These are phyloP conservation scores for Tachina lurida DNA, from an alignment of 2,888 invertebrate genomes.

Conservation along the genomic window DNA sequence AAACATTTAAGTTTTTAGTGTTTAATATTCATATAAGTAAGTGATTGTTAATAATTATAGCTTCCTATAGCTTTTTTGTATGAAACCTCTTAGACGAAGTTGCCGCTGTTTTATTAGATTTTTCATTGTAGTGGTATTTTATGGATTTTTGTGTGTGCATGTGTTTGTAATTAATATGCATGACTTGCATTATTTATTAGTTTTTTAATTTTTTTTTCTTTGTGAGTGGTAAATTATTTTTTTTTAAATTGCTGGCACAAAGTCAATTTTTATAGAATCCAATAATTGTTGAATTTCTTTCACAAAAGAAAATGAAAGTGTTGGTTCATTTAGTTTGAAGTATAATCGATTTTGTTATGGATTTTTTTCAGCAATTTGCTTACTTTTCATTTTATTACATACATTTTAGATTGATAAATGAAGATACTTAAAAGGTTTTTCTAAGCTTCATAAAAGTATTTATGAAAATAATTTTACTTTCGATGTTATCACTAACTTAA, in stretches of 20 bases:
- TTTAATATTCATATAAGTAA: constrained; percentile 36
- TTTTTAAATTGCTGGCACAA: constrained; percentile 9
- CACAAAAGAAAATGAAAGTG: constrained; percentile 9
- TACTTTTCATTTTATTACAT: neutral
- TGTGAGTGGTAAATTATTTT: neutral
- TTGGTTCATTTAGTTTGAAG: neutral
- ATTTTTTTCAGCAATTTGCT: neutral
- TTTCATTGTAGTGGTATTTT: neutral
- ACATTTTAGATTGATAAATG: neutral
- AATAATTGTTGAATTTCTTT: neutral
- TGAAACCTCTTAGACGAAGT: constrained; percentile 10
- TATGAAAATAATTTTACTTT: neutral
- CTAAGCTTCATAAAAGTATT: neutral
- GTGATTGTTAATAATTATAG: constrained; percentile 41
- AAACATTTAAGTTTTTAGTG: neutral
- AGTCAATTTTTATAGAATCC: neutral
- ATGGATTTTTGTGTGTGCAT: neutral
- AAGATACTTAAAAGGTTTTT: constrained; percentile 11
- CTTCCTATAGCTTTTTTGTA: constrained; percentile 45
- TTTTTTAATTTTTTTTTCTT: neutral
- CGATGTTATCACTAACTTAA: neutral
- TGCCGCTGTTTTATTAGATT: neutral
- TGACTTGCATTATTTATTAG: constrained; percentile 49
- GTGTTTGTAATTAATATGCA: constrained; percentile 50
- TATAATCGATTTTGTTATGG: neutral